These are phyloP conservation scores for Oryctes rhinoceros DNA, from an alignment of 1,140 invertebrate genomes.

Conservation along the genomic window DNA sequence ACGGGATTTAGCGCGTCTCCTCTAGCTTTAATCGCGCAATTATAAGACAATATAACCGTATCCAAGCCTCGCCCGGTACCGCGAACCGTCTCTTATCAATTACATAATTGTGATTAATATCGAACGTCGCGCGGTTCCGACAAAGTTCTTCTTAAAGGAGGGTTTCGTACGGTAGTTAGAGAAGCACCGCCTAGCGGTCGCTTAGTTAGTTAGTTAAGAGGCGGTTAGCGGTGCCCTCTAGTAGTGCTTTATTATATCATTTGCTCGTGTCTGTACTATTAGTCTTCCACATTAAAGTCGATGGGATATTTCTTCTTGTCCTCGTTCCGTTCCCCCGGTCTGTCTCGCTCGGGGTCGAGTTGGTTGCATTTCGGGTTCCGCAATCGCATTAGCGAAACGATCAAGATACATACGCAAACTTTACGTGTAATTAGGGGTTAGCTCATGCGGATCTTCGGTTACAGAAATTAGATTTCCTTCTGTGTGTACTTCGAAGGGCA, in stretches of 20 bases:
- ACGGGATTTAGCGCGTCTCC: too few relatives aligned
- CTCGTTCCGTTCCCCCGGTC: neutral
- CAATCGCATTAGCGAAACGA: neutral
- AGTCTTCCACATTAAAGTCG: neutral
- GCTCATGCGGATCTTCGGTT: neutral
- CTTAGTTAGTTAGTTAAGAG: too few relatives aligned
- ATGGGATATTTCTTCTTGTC: neutral
- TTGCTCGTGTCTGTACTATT: neutral
- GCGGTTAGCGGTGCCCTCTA: too few relatives aligned
- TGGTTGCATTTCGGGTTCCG: neutral
- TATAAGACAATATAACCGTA: too few relatives aligned
- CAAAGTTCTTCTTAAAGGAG: too few relatives aligned
- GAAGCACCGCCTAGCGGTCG: too few relatives aligned
- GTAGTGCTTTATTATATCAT: too few relatives aligned
- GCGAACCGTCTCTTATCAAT: neutral
- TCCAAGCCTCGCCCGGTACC: too few relatives aligned
- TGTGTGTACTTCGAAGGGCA: neutral
- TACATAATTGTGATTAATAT: conserved; percentile 11
- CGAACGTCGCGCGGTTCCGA: too few relatives aligned
- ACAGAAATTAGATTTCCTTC: neutral
- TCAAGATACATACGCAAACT: conserved; percentile 4
- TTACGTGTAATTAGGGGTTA: conserved; percentile 7
- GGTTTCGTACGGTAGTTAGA: too few relatives aligned
- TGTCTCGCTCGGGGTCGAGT: neutral
- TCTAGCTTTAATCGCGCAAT: too few relatives aligned